Evolutionary conservation across 2,113 vertebrate genomes (phyloP).

Genomic region (Phrynosoma blainvillii): DNA sequence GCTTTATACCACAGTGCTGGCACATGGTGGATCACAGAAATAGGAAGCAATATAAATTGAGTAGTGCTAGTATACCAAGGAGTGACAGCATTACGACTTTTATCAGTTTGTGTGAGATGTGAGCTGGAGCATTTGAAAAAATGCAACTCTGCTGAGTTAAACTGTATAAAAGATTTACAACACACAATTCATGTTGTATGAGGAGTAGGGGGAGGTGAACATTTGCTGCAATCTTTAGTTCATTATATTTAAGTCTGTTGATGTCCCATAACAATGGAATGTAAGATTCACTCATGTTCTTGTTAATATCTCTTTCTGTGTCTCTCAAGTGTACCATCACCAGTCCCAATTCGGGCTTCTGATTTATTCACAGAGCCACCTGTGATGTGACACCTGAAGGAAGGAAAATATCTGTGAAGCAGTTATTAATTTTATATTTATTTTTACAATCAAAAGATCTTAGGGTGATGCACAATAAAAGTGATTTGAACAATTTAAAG

Average conservation of each 20-base stretch:
- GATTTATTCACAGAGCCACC: too few species aligned
- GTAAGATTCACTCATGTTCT: background rate
- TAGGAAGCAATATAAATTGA: constrained; percentile 50
- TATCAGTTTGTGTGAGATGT: constrained; percentile 58
- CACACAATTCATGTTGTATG: constrained; percentile 11
- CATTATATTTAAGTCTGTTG: constrained; percentile 1
- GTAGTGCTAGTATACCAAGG: constrained; percentile 44
- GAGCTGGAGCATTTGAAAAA: constrained; percentile 49
- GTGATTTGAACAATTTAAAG: too few species aligned
- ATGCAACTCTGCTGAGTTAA: constrained; percentile 25
- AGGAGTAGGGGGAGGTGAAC: constrained; percentile 9
- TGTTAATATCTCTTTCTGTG: too few species aligned
- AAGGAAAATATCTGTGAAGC: too few species aligned
- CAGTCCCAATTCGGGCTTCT: too few species aligned
- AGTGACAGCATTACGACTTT: constrained; percentile 58
- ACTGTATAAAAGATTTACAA: constrained; percentile 37
- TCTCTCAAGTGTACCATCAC: too few species aligned
- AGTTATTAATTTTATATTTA: too few species aligned
- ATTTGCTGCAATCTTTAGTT: background rate
- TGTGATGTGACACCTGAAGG: too few species aligned
- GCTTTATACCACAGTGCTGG: constrained; percentile 43
- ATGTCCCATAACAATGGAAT: background rate
- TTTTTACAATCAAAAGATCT: too few species aligned
- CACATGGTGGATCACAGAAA: constrained; percentile 44
- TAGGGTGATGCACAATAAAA: too few species aligned